phyloP scores from a whole-genome alignment of 2,888 invertebrate genomes.

The Alviniconcha strummeri region DNA sequence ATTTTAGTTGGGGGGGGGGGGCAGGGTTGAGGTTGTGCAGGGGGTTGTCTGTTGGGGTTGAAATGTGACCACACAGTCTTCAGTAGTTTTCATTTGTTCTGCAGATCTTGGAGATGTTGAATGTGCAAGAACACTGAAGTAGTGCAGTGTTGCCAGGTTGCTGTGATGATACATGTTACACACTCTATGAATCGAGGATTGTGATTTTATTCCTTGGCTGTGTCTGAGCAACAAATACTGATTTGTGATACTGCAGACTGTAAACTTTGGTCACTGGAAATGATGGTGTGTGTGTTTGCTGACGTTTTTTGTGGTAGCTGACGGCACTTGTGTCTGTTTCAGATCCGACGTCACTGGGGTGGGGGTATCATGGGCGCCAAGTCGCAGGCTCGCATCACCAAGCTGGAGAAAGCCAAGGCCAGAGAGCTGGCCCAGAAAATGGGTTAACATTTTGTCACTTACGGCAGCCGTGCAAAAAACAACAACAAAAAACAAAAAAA shows the following conservation, averaged over 20 bases:
- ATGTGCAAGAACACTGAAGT: too few relatives aligned
- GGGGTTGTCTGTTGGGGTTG: too few relatives aligned
- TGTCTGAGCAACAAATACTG: constrained; percentile 40
- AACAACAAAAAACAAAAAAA: background rate
- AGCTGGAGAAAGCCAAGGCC: constrained; percentile 97
- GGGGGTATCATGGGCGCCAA: constrained; percentile 97
- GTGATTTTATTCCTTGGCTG: constrained; percentile 45
- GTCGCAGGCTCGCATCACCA: constrained; percentile 95
- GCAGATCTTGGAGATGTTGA: too few relatives aligned
- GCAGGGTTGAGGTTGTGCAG: too few relatives aligned
- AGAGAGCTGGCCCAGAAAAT: constrained; percentile 94
- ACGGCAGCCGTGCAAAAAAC: background rate
- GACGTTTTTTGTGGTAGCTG: background rate
- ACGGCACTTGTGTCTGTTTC: constrained; percentile 43
- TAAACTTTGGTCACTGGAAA: background rate
- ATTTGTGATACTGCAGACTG: background rate
- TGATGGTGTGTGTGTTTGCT: background rate
- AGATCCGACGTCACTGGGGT: constrained; percentile 97
- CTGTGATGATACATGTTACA: constrained; percentile 27
- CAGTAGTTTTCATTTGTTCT: too few relatives aligned
- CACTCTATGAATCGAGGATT: constrained; percentile 16
- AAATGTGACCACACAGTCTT: too few relatives aligned
- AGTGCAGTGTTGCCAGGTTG: background rate
- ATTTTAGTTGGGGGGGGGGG: too few relatives aligned
- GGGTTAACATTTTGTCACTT: constrained; percentile 53